These are phyloP conservation scores for Acleris literana DNA, from an alignment of 2,888 invertebrate species.

Conservation along the genomic window DNA sequence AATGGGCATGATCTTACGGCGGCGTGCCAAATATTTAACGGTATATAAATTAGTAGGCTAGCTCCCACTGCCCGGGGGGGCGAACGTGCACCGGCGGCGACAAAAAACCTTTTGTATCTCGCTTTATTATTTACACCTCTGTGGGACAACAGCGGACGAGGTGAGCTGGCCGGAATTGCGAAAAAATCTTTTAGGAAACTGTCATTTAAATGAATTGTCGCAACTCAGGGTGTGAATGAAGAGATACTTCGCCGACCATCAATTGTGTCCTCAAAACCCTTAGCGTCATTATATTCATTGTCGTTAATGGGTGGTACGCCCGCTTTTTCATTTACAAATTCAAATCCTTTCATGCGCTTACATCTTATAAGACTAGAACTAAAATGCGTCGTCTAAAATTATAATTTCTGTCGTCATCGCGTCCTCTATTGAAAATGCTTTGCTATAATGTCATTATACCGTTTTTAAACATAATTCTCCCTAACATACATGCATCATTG, in stretches of 20 bases:
- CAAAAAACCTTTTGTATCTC: constrained; percentile 58
- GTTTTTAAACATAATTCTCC: constrained; percentile 66
- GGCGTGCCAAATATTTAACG: constrained; percentile 66
- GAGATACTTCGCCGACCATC: constrained; percentile 17
- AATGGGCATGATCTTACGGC: constrained; percentile 57
- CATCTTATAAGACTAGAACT: constrained; percentile 20
- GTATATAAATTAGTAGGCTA: constrained; percentile 59
- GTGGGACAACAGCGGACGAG: constrained; percentile 53
- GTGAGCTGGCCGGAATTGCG: constrained; percentile 40
- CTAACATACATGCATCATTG: constrained; percentile 61
- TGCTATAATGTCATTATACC: constrained; percentile 57
- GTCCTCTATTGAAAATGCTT: constrained; percentile 37
- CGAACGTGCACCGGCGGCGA: constrained; percentile 40
- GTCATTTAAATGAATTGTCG: constrained; percentile 40
- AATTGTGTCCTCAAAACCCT: constrained; percentile 23
- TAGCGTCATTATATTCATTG: constrained; percentile 19
- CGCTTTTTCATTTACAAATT: constrained; percentile 19
- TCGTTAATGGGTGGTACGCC: constrained; percentile 32
- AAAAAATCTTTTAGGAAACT: constrained; percentile 51
- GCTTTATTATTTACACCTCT: constrained; percentile 72
- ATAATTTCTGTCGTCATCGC: constrained; percentile 31
- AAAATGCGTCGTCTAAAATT: constrained; percentile 24
- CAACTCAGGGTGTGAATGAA: constrained; percentile 29
- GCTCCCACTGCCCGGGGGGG: constrained; percentile 53
- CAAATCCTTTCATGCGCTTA: constrained; percentile 8